Evolutionary conservation across 92 coral and sea anemone genomes (phyloP).

Genomic region (Muricea muricata): DNA sequence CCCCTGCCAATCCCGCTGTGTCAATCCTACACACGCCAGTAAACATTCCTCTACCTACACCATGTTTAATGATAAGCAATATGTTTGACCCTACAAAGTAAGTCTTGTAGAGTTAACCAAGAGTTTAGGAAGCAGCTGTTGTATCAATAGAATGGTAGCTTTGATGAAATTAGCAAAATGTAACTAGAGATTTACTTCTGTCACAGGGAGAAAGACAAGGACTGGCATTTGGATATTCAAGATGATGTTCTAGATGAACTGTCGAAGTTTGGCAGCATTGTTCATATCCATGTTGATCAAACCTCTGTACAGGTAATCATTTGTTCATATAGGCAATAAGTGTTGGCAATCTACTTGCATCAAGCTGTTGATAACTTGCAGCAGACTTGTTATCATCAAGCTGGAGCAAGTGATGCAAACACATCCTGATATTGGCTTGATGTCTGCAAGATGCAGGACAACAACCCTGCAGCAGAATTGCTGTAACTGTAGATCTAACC

Average conservation of each 20-base stretch:
- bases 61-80: slow-evolving; percentile 89
- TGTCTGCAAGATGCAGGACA: too few relatives aligned
- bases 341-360: too few relatives aligned
- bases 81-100: slow-evolving; percentile 99
- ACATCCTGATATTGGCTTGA: too few relatives aligned
- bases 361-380: too few relatives aligned
- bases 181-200: neutral
- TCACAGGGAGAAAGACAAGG: slow-evolving; percentile 86
- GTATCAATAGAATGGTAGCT: too few relatives aligned
- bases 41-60: slow-evolving; percentile 86
- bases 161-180: neutral
- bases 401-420: too few relatives aligned
- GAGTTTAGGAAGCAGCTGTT: too few relatives aligned
- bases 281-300: slow-evolving; percentile 93
- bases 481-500: too few relatives aligned
- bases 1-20: slow-evolving; percentile 61
- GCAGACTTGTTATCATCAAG: too few relatives aligned
- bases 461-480: too few relatives aligned
- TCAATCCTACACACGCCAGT: slow-evolving; percentile 61
- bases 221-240: slow-evolving; percentile 92
- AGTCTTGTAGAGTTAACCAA: slow-evolving; percentile 48
- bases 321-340: too few relatives aligned
- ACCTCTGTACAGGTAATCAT: slow-evolving; percentile 76
- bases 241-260: slow-evolving; percentile 98
- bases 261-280: slow-evolving; percentile 88